These are phyloP conservation scores for Danionella dracula DNA, from an alignment of 2,797 vertebrate species.

Conservation along the genomic window DNA sequence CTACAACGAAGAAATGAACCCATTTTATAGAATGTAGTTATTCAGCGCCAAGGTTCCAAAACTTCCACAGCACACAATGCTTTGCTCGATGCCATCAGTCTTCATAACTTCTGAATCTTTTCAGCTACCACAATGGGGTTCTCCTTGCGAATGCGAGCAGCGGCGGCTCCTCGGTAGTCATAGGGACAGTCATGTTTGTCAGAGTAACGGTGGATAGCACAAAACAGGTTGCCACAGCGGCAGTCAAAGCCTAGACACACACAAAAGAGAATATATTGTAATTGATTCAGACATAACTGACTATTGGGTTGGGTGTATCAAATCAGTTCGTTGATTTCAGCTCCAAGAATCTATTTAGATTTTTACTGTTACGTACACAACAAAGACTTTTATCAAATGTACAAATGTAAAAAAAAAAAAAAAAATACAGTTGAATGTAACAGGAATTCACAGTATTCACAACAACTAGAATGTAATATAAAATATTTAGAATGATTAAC, in stretches of 20 bases:
- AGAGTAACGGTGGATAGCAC: slow-evolving; percentile 85
- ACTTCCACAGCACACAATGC: slow-evolving; percentile 53
- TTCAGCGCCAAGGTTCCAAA: slow-evolving; percentile 64
- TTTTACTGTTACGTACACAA: too few species aligned
- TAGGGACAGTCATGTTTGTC: slow-evolving; percentile 88
- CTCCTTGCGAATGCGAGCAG: slow-evolving; percentile 86
- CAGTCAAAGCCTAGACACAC: slow-evolving; percentile 80
- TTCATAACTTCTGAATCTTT: slow-evolving; percentile 92
- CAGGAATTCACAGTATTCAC: too few species aligned
- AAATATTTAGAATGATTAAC: too few species aligned
- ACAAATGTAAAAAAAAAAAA: too few species aligned
- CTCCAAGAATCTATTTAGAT: too few species aligned
- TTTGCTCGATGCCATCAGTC: slow-evolving; percentile 42
- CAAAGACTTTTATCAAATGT: too few species aligned
- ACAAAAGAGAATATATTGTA: not conserved
- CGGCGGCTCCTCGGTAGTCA: slow-evolving; percentile 84
- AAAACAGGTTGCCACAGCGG: slow-evolving; percentile 88
- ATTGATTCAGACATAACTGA: too few species aligned
- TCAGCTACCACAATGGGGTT: slow-evolving; percentile 86
- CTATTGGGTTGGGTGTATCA: too few species aligned
- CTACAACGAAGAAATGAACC: slow-evolving; percentile 68
- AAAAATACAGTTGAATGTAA: too few species aligned
- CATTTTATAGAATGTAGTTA: slow-evolving; percentile 65
- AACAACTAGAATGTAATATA: too few species aligned
- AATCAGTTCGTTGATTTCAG: too few species aligned